Percentiles rank a stretch among this genome's conserved stretches.
phyloP scores from a whole-genome alignment of 2,797 vertebrate species.

The Triplophysa bombifrons region DNA sequence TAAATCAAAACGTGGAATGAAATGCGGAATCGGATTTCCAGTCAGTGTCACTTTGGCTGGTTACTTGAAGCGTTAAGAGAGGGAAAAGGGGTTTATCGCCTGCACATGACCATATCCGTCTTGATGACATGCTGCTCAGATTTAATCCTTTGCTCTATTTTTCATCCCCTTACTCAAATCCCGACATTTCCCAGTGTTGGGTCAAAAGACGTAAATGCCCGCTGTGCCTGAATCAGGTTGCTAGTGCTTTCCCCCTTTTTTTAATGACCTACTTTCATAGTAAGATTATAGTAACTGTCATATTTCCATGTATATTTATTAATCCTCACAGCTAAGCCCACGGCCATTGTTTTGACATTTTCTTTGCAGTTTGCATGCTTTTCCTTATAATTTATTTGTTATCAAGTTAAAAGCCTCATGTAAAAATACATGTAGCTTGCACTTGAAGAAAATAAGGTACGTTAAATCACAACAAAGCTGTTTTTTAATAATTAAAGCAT shows the following conservation, averaged over 20 bases:
- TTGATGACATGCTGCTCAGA: constrained; percentile 70
- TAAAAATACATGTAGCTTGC: background rate
- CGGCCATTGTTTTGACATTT: constrained; percentile 73
- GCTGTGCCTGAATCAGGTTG: constrained; percentile 62
- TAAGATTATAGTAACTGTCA: constrained; percentile 82
- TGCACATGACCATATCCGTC: constrained; percentile 62
- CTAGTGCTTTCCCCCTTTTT: constrained; percentile 50
- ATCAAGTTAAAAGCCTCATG: constrained; percentile 40
- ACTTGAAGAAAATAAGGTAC: constrained; percentile 4
- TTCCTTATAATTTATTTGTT: constrained; percentile 67
- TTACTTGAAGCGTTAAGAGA: constrained; percentile 24
- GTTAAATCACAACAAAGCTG: background rate
- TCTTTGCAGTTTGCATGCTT: constrained; percentile 68
- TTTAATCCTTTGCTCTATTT: constrained; percentile 78
- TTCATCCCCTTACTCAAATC: constrained; percentile 73
- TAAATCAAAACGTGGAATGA: constrained; percentile 8
- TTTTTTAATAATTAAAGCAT: background rate
- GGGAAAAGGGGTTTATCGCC: constrained; percentile 26
- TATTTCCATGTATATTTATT: constrained; percentile 80
- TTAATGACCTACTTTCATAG: constrained; percentile 78
- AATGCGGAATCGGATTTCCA: constrained; percentile 27
- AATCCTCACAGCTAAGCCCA: constrained; percentile 77
- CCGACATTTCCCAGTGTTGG: constrained; percentile 62
- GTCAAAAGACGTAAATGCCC: constrained; percentile 73
- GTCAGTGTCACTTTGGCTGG: constrained; percentile 24